A percentile compares a stretch with the other conserved stretches of the same genome.
phyloP scores from a whole-genome alignment of 2,888 invertebrate genomes.

The Cyaniris semiargus region DNA sequence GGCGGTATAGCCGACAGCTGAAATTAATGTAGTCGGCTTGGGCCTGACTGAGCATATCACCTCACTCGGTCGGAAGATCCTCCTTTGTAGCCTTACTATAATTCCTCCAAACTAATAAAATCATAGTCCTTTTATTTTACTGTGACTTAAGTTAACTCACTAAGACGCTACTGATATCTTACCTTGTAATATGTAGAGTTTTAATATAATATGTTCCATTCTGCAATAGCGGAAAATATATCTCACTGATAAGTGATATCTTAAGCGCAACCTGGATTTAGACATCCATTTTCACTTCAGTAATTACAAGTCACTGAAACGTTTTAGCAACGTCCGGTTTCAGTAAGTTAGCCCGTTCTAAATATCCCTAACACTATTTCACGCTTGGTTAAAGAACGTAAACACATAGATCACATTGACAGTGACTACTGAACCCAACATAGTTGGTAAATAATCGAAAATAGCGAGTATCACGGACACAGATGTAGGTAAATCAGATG shows the following conservation, averaged over 20 bases:
- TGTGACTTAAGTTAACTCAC: too few species aligned
- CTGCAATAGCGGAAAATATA: not conserved
- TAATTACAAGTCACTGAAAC: conserved; percentile 7
- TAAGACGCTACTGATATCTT: too few species aligned
- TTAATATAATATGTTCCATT: not conserved
- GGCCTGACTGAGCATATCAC: too few species aligned
- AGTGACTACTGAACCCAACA: conserved; percentile 31
- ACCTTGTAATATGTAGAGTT: too few species aligned
- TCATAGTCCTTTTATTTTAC: too few species aligned
- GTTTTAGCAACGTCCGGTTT: conserved; percentile 18
- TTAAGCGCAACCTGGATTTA: conserved; percentile 14
- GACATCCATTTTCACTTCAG: conserved; percentile 10
- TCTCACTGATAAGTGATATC: not conserved
- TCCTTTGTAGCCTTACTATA: too few species aligned
- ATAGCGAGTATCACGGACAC: conserved; percentile 14
- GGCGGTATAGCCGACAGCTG: too few species aligned
- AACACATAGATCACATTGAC: conserved; percentile 32
- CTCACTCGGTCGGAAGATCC: too few species aligned
- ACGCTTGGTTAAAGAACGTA: conserved; percentile 30
- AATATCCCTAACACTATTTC: conserved; percentile 23
- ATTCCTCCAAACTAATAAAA: too few species aligned
- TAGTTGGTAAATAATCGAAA: conserved; percentile 33
- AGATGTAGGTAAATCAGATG: not conserved
- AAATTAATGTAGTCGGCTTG: too few species aligned
- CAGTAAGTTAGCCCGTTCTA: conserved; percentile 15